Percentiles rank a stretch among this genome's conserved stretches.
Evolutionary conservation across 2,797 vertebrate species (phyloP).

Genomic region (Gymnothorax javanicus): DNA sequence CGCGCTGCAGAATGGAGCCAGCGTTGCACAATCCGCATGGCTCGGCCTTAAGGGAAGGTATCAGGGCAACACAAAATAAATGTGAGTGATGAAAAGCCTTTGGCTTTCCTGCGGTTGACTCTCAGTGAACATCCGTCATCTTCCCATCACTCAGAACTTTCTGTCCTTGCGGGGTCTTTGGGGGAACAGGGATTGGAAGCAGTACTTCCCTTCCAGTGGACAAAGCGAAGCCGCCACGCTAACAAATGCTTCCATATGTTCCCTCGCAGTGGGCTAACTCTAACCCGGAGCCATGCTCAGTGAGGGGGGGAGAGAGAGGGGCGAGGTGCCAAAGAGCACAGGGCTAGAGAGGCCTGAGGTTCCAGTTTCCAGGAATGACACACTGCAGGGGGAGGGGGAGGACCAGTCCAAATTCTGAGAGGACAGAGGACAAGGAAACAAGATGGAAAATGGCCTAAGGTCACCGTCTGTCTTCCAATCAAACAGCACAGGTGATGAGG

Average conservation of each 20-base stretch:
- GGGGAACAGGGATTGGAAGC: not conserved
- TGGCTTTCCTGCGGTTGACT: not conserved
- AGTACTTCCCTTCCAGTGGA: not conserved
- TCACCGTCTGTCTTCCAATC: not conserved
- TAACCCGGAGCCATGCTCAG: conserved; percentile 21
- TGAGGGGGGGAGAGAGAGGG: not conserved
- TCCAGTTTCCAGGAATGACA: not conserved
- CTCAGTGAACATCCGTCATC: not conserved
- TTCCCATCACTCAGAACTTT: not conserved
- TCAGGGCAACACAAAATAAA: not conserved
- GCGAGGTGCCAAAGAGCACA: not conserved
- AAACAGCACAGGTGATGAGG: conserved; percentile 52
- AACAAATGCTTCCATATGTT: conserved; percentile 49
- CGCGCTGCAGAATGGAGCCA: not conserved
- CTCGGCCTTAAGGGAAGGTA: not conserved
- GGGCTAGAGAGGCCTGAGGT: not conserved
- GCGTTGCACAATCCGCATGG: not conserved
- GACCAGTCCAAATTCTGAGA: not conserved
- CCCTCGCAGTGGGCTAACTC: conserved; percentile 28
- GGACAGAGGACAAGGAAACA: not conserved
- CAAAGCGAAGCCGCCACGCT: conserved; percentile 35
- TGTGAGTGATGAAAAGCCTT: not conserved
- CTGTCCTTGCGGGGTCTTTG: conserved; percentile 6
- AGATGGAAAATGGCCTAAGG: not conserved
- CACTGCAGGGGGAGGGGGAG: not conserved